Evolutionary conservation across 2,113 vertebrate species (phyloP).

Genomic region (Callipepla californica): DNA sequence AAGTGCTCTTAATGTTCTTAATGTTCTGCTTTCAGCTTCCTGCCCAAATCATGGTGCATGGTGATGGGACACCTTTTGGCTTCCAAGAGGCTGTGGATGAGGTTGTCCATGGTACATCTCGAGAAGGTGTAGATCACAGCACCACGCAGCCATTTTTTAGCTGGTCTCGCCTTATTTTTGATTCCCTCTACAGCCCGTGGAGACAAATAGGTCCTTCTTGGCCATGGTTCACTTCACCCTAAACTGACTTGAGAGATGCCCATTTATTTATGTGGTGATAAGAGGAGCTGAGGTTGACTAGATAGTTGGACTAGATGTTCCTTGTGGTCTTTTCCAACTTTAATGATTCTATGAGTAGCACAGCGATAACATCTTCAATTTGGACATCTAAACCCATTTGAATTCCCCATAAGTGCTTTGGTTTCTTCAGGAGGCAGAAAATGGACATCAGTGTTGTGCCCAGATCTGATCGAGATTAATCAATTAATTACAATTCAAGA

Average conservation of each 20-base stretch:
- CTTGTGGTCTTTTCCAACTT: no score
- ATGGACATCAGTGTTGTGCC: neutral
- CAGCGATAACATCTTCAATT: neutral
- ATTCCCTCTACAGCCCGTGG: neutral
- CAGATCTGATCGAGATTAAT: neutral
- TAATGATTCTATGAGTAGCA: neutral
- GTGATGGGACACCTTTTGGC: neutral
- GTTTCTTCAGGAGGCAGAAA: neutral
- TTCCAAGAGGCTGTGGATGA: neutral
- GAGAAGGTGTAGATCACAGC: neutral
- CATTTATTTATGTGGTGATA: no score
- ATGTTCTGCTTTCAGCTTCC: neutral
- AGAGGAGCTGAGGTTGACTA: neutral
- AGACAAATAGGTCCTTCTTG: neutral
- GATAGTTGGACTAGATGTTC: no score
- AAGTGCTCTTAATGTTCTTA: neutral
- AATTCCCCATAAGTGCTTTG: neutral
- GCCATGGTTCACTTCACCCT: neutral
- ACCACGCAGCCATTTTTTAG: rapidly evolving
- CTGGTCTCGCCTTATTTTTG: neutral
- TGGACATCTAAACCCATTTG: neutral
- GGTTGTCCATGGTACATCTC: neutral
- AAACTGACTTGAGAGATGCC: neutral
- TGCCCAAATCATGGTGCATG: neutral
- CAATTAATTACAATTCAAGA: neutral